phyloP scores from a whole-genome alignment of 2,888 invertebrate genomes.

The Notocelia uddmanniana region DNA sequence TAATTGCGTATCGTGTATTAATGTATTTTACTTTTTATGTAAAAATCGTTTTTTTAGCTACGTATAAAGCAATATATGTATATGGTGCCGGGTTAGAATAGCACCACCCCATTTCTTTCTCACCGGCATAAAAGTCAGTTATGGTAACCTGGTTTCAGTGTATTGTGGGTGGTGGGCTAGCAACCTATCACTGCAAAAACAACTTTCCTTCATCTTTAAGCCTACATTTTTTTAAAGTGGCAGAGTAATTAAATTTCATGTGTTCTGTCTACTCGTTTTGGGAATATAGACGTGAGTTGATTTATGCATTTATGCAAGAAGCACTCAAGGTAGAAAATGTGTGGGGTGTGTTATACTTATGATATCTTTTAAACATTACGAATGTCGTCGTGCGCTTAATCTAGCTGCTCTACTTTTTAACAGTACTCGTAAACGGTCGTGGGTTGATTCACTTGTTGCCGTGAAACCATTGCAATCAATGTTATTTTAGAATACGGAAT shows the following conservation, averaged over 20 bases:
- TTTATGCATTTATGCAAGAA: too few species aligned
- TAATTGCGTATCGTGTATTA: slow-evolving; percentile 11
- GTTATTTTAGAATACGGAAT: neutral
- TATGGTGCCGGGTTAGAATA: too few species aligned
- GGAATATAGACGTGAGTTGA: too few species aligned
- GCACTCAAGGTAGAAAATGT: neutral
- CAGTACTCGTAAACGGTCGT: slow-evolving; percentile 25
- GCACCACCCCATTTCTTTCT: too few species aligned
- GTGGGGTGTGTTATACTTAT: neutral
- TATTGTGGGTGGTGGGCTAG: too few species aligned
- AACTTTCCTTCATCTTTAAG: too few species aligned
- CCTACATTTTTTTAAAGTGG: too few species aligned
- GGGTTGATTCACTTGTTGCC: slow-evolving; percentile 32
- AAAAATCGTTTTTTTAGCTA: neutral
- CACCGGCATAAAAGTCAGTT: too few species aligned
- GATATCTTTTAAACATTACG: slow-evolving; percentile 5
- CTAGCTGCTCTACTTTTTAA: slow-evolving; percentile 42
- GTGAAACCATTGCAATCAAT: neutral
- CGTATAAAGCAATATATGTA: neutral
- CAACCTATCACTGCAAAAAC: too few species aligned
- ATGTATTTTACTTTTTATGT: neutral
- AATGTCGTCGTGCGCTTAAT: slow-evolving; percentile 12
- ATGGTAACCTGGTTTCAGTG: too few species aligned
- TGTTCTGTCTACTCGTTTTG: too few species aligned
- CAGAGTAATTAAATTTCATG: too few species aligned